Conservation (phyloP, 2,113 vertebrate genomes). For the Saguinus midas region DNA sequence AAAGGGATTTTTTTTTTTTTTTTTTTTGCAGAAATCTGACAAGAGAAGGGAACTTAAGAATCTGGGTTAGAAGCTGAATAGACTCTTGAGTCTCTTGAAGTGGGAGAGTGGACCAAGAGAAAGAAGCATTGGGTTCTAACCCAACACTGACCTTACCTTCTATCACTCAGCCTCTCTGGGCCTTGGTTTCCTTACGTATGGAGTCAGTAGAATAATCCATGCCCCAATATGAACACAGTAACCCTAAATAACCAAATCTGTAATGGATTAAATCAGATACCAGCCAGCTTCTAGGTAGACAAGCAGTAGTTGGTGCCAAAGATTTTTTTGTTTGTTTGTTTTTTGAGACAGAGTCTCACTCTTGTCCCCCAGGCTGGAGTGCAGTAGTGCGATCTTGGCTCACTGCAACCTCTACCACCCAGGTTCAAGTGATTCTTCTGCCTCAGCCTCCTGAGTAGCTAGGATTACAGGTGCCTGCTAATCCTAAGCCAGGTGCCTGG, state of each 20-base stretch:
- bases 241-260: not conserved
- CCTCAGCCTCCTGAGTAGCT: no score
- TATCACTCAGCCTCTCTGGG: not conserved
- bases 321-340: not conserved
- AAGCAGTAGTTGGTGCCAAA: not conserved
- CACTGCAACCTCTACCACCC: no score
- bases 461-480: no score
- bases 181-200: not conserved
- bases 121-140: not conserved
- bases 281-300: not conserved
- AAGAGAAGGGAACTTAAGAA: conserved; percentile 37
- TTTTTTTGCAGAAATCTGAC: not conserved
- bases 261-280: not conserved
- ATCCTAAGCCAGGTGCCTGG: no score
- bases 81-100: conserved; percentile 14
- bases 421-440: no score
- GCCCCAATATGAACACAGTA: not conserved
- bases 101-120: not conserved
- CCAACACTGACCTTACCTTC: not conserved
- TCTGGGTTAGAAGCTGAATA: conserved; percentile 3
- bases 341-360: no score
- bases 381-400: no score
- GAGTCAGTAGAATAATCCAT: not conserved
- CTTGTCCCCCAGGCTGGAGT: no score
- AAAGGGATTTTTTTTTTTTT: not conserved